Percentiles rank a stretch among this genome's conserved stretches.
phyloP scores from a whole-genome alignment of 2,888 invertebrate genomes.

The Tholera decimalis region DNA sequence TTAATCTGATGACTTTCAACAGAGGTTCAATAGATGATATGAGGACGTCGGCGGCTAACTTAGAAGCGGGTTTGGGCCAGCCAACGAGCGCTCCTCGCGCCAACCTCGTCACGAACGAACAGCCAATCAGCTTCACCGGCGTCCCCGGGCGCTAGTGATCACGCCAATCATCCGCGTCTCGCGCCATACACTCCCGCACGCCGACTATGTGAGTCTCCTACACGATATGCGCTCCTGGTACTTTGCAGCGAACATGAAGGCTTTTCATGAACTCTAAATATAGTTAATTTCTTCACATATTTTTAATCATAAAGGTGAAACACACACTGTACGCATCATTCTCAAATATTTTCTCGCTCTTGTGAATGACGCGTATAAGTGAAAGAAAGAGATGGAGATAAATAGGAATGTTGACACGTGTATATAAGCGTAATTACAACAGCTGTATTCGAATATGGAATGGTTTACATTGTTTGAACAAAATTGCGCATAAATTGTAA shows the following conservation, averaged over 20 bases:
- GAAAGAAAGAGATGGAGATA: neutral
- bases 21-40: slow-evolving; percentile 96
- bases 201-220: slow-evolving; percentile 50
- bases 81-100: slow-evolving; percentile 93
- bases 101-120: slow-evolving; percentile 95
- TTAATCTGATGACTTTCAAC: slow-evolving; percentile 41
- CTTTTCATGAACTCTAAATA: slow-evolving; percentile 10
- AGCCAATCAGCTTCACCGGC: slow-evolving; percentile 94
- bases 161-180: slow-evolving; percentile 92
- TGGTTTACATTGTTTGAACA: neutral
- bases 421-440: neutral
- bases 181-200: slow-evolving; percentile 6
- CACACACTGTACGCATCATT: too few relatives aligned
- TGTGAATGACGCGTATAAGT: neutral
- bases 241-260: slow-evolving; percentile 15
- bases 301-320: neutral
- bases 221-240: slow-evolving; percentile 66
- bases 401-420: neutral
- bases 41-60: slow-evolving; percentile 93
- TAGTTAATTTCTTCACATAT: neutral
- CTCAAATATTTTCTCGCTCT: slow-evolving; percentile 2
- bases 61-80: slow-evolving; percentile 82
- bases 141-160: slow-evolving; percentile 89
- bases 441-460: neutral
- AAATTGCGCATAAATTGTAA: slow-evolving; percentile 5